These are phyloP conservation scores for Lasioglossum albipes DNA, from an alignment of 1,140 invertebrate species.

Conservation along the genomic window DNA sequence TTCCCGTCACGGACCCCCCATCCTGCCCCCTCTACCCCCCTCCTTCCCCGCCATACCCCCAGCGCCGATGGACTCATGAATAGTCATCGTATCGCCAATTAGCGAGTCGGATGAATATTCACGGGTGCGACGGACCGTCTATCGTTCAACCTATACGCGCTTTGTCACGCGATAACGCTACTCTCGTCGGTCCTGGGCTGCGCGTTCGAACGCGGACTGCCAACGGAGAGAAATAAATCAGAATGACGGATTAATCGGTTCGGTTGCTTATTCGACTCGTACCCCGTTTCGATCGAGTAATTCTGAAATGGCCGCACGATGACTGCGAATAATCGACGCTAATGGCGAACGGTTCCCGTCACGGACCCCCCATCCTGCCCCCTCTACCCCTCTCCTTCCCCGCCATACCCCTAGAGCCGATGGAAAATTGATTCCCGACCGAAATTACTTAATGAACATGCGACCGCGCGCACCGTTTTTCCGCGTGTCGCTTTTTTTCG, in stretches of 20 bases:
- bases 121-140: slow-evolving; percentile 64
- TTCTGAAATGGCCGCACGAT: slow-evolving; percentile 32
- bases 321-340: slow-evolving; percentile 40
- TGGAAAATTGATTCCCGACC: slow-evolving; percentile 19
- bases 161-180: slow-evolving; percentile 67
- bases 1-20: neutral
- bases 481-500: neutral
- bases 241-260: slow-evolving; percentile 48
- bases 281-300: slow-evolving; percentile 41
- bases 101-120: slow-evolving; percentile 75
- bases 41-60: too few species aligned
- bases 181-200: slow-evolving; percentile 25
- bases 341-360: slow-evolving; percentile 25
- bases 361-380: too few species aligned
- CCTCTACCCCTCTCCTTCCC: too few species aligned
- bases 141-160: slow-evolving; percentile 41
- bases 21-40: too few species aligned
- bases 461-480: neutral
- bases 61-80: too few species aligned
- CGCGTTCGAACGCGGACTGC: slow-evolving; percentile 20
- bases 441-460: slow-evolving; percentile 19
- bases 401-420: too few species aligned
- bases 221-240: slow-evolving; percentile 43
- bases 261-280: slow-evolving; percentile 35
- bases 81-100: slow-evolving; percentile 78